A percentile compares a stretch with the other conserved stretches of the same genome.
phyloP scores from a whole-genome alignment of 1,140 invertebrate genomes.

The Galleria mellonella region DNA sequence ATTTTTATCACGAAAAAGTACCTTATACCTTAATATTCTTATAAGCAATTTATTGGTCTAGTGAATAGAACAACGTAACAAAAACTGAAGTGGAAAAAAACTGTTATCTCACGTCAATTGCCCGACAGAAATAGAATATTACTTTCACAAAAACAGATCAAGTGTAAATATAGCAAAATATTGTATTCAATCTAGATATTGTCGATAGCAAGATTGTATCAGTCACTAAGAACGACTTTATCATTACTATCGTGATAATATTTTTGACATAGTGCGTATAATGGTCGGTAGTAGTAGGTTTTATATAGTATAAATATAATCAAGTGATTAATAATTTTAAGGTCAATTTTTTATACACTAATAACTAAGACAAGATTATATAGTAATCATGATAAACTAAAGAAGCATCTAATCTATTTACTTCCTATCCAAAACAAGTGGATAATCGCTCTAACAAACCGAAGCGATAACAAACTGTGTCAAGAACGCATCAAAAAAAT shows the following conservation, averaged over 20 bases:
- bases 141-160: slow-evolving; percentile 2
- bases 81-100: background rate
- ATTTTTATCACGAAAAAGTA: too few species aligned
- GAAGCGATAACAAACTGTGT: slow-evolving; percentile 37
- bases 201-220: background rate
- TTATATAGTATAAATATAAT: too few species aligned
- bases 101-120: background rate
- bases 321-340: too few species aligned
- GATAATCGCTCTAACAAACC: slow-evolving; percentile 16
- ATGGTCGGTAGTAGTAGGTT: too few species aligned
- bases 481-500: slow-evolving; percentile 21
- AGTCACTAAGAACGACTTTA: too few species aligned
- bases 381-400: slow-evolving; percentile 5
- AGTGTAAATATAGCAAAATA: background rate
- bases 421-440: slow-evolving; percentile 23
- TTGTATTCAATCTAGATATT: background rate
- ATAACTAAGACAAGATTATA: too few species aligned
- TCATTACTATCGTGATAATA: too few species aligned
- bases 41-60: background rate
- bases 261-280: too few species aligned
- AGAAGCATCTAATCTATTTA: slow-evolving; percentile 15
- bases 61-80: background rate
- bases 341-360: too few species aligned
- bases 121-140: background rate
- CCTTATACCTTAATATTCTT: too few species aligned